Conservation (phyloP, 2,888 invertebrate genomes). For the Erebia palarica region DNA sequence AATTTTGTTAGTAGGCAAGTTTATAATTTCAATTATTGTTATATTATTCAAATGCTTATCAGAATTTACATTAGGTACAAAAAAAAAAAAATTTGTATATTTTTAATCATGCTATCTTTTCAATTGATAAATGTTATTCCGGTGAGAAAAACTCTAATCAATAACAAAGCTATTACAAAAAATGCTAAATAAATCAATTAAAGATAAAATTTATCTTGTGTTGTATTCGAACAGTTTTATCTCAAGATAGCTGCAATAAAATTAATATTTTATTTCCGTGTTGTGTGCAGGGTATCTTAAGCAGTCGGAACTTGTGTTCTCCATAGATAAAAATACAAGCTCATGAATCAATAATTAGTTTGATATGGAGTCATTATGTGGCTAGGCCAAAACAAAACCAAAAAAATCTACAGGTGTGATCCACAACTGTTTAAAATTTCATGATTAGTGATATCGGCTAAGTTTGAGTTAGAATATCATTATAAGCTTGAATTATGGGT, state of each 20-base stretch:
- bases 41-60: too few relatives aligned
- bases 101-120: too few relatives aligned
- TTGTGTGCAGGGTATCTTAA: constrained; percentile 29
- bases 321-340: constrained; percentile 43
- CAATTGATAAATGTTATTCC: too few relatives aligned
- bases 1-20: too few relatives aligned
- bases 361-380: constrained; percentile 46
- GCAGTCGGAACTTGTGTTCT: constrained; percentile 20
- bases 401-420: constrained; percentile 48
- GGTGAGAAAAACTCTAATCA: not conserved
- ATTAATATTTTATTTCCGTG: constrained; percentile 21
- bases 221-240: constrained; percentile 1
- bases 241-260: constrained; percentile 12
- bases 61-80: too few relatives aligned
- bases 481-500: not conserved
- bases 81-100: too few relatives aligned
- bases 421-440: constrained; percentile 43
- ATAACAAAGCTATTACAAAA: not conserved
- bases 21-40: too few relatives aligned
- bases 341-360: constrained; percentile 50
- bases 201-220: constrained; percentile 15
- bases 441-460: constrained; percentile 23
- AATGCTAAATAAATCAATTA: not conserved
- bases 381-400: constrained; percentile 42
- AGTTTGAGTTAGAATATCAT: not conserved